Evolutionary conservation across 2,113 vertebrate genomes (phyloP), one percentile per base, ranked within the genome.

Genomic region (Mormoops blainvillei): DNA sequence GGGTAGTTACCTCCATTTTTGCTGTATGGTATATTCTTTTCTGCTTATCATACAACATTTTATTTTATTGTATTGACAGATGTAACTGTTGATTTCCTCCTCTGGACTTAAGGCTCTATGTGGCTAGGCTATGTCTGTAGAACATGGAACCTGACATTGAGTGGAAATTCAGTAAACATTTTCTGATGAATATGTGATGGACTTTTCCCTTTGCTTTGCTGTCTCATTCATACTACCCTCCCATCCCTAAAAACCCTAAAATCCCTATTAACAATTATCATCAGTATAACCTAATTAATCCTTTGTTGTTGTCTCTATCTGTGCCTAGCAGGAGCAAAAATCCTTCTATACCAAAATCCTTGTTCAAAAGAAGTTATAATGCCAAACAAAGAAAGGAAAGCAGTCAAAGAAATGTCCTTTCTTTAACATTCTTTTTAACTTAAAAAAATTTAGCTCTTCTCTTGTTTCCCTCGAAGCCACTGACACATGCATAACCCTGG

Each of bases 401-500:
- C 33, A 94, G 84, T 81, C 38, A 38, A 92, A 87, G n/a, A 84
- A 85, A 58, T 26, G 20, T 2, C 14, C 12, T 63, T 52, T 56
- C 41, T 58, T 86, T 67, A 82, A 36, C 28, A 92, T 89, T 36
- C 45, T 52, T 63, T 36, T 41, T 81, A 33, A 63, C 56, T 63
- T 63, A 45, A 82, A 58, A 82, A 82, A 82, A 43, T 11, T 43
- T 22, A 83, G 61, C 36, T 85, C 14, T 86, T 92, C 94, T 96
- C 87, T 28, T 82, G 15, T 97, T 97, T 95, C 80, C 63, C 48
- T 82, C 52, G 43, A 96, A 93, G 74, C 80, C 93, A 87, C 94
- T 95, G 87, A 93, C 93, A 89, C 48, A 41, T 52, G 45, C 63
- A 73, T 90, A 84, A 94, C 81, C 63, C 81, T 78, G 84, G 78